These are phyloP conservation scores for Melierax canorus DNA, from an alignment of 2,113 vertebrate species.

Conservation along the genomic window DNA sequence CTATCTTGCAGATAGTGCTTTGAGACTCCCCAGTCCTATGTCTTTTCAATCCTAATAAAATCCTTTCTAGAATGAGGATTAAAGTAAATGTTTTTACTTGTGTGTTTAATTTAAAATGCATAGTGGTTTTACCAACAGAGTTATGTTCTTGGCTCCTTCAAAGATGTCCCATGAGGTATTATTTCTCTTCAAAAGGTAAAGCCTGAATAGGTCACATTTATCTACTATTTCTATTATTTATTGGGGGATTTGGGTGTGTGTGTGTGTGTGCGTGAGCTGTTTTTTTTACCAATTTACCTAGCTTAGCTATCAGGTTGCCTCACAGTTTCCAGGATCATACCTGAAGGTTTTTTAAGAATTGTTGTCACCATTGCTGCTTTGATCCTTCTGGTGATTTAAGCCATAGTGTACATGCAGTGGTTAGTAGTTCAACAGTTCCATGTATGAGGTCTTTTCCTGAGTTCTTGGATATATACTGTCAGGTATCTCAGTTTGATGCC, in stretches of 20 bases:
- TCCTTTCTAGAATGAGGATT: neutral
- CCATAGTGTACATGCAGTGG: neutral
- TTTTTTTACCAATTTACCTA: neutral
- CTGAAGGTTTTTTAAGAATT: neutral
- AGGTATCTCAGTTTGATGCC: neutral
- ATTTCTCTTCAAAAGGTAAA: neutral
- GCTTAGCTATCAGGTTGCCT: neutral
- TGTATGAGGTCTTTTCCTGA: neutral
- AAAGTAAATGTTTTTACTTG: neutral
- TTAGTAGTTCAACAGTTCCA: neutral
- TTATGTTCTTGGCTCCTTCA: too few species aligned
- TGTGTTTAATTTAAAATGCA: neutral
- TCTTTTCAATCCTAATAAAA: neutral
- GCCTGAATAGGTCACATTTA: neutral
- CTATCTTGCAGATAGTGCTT: neutral
- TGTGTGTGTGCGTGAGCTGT: too few species aligned
- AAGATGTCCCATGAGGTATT: too few species aligned
- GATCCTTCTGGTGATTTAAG: neutral
- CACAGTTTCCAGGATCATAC: neutral
- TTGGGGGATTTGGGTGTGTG: fast-evolving
- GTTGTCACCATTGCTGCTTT: neutral
- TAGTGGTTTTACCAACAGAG: too few species aligned
- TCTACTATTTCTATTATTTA: neutral
- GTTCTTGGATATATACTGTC: neutral
- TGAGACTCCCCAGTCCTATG: neutral